phyloP scores from a whole-genome alignment of 2,113 vertebrate genomes.

The Danionella cerebrum region DNA sequence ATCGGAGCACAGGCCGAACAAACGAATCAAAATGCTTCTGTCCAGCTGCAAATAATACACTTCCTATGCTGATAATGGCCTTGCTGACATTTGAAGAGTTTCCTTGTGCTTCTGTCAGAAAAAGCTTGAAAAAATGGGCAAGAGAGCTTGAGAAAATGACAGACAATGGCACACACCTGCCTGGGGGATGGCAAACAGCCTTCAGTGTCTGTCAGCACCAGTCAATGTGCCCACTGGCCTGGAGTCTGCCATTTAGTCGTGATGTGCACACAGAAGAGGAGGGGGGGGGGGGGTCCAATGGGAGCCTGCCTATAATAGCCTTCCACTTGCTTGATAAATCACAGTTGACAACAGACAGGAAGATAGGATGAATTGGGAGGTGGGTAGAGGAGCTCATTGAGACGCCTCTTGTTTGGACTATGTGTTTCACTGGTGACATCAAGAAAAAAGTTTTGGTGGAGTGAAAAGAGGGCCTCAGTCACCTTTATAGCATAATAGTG shows the following conservation, averaged over 20 bases:
- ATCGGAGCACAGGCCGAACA: not conserved
- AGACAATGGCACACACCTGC: slow-evolving; percentile 47
- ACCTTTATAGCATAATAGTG: too few species aligned
- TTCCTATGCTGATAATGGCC: not conserved
- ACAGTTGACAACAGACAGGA: slow-evolving; percentile 56
- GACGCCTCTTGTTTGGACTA: not conserved
- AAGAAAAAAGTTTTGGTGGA: not conserved
- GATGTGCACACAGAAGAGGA: slow-evolving; percentile 55
- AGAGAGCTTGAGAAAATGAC: not conserved
- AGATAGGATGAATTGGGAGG: slow-evolving; percentile 12
- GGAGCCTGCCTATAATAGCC: slow-evolving; percentile 59
- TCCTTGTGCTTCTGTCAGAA: not conserved
- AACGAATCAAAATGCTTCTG: not conserved
- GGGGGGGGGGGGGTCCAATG: slow-evolving; percentile 37
- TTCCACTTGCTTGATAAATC: slow-evolving; percentile 64
- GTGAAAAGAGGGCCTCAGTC: not conserved
- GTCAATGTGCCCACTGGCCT: slow-evolving; percentile 47
- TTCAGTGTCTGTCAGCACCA: slow-evolving; percentile 58
- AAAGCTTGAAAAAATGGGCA: too few species aligned
- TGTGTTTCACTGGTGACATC: not conserved
- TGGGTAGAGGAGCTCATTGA: not conserved
- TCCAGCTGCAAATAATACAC: not conserved
- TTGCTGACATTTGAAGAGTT: not conserved
- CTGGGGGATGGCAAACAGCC: slow-evolving; percentile 57
- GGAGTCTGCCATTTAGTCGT: slow-evolving; percentile 60